Percentiles rank a stretch among this genome's conserved stretches.
Conservation (phyloP, 2,888 invertebrate species). For the Eristalis pertinax region DNA sequence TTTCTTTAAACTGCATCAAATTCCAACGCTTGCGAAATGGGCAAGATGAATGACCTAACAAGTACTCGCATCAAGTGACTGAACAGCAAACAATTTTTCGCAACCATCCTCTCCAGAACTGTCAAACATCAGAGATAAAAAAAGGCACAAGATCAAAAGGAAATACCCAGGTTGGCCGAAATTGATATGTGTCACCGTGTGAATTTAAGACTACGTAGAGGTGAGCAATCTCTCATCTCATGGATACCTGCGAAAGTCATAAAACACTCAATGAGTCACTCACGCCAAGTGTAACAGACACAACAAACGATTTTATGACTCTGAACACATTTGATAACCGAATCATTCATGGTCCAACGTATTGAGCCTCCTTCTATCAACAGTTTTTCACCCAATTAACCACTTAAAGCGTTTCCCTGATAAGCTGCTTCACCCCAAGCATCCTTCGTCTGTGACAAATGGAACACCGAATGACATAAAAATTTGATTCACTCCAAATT, state of each 20-base stretch:
- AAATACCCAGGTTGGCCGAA: neutral
- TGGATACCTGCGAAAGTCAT: neutral
- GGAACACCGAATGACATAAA: conserved; percentile 9
- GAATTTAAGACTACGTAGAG: neutral
- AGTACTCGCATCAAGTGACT: neutral
- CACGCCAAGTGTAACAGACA: neutral
- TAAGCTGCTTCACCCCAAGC: neutral
- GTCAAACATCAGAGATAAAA: neutral
- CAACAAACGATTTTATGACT: neutral
- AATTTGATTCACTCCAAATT: conserved; percentile 37
- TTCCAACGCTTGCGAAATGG: neutral
- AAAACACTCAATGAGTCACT: neutral
- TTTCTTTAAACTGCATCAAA: no score
- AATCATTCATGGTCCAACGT: neutral
- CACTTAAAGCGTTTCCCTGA: neutral
- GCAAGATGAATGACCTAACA: neutral
- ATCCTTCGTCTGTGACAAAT: neutral
- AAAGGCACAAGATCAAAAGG: neutral
- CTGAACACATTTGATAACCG: neutral
- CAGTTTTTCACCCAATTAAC: neutral
- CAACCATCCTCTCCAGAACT: neutral
- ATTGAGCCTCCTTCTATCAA: neutral
- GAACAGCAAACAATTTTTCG: neutral
- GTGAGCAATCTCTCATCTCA: neutral
- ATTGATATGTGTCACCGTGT: neutral